Percentiles rank a stretch among this genome's conserved stretches.
These are phyloP conservation scores for Alca torda DNA, from an alignment of 2,797 vertebrate species.

Conservation along the genomic window DNA sequence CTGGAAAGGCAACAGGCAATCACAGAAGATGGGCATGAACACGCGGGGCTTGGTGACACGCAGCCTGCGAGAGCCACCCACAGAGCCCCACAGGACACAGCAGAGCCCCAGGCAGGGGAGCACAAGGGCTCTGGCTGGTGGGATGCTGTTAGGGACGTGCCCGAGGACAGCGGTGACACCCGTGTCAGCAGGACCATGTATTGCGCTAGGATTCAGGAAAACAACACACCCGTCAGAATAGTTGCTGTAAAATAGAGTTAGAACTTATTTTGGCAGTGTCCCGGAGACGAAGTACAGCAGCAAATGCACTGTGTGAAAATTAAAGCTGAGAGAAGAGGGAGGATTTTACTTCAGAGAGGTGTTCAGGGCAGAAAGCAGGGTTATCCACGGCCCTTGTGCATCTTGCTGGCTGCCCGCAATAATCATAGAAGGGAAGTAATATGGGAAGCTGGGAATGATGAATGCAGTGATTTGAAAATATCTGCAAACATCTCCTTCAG, in stretches of 20 bases:
- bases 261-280: neutral
- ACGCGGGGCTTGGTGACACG: neutral
- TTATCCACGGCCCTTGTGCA: neutral
- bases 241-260: neutral
- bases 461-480: neutral
- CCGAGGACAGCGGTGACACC: neutral
- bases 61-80: neutral
- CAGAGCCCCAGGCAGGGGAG: neutral
- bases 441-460: neutral
- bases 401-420: neutral
- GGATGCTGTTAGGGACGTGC: neutral
- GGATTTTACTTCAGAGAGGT: neutral
- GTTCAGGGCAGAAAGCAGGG: neutral
- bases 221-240: neutral
- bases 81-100: neutral
- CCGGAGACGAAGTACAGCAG: neutral
- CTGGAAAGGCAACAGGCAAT: slow-evolving; percentile 4
- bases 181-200: rapidly evolving
- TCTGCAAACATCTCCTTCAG: neutral
- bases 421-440: neutral
- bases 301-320: neutral
- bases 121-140: neutral
- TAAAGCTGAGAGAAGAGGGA: neutral
- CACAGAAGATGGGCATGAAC: neutral
- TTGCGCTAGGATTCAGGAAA: neutral